Conservation (phyloP, 2,888 invertebrate genomes). For the Latrodectus hesperus region DNA sequence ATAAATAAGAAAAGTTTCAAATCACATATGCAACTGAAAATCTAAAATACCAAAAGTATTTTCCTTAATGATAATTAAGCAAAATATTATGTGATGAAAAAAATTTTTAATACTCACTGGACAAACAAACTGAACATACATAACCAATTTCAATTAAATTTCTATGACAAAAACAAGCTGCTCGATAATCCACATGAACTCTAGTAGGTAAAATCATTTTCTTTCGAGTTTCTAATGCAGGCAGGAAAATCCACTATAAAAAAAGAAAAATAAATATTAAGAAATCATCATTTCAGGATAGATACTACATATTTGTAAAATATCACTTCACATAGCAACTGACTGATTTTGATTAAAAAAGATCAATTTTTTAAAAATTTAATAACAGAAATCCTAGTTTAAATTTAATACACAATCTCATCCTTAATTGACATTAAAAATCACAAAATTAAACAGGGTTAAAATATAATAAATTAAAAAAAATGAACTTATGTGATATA, state of each 20-base stretch:
- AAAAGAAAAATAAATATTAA: constrained; percentile 11
- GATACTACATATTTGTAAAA: no score
- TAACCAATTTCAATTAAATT: constrained; percentile 96
- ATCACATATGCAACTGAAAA: neutral
- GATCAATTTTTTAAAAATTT: no score
- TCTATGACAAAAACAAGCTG: constrained; percentile 98
- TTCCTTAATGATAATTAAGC: neutral
- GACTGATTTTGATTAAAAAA: no score
- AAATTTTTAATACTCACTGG: constrained; percentile 81
- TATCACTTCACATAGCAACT: no score
- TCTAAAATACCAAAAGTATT: no score
- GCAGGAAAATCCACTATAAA: constrained; percentile 89
- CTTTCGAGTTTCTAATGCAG: constrained; percentile 80
- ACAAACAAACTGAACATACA: constrained; percentile 97
- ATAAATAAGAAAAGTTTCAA: neutral
- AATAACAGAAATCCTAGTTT: no score
- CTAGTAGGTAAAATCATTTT: constrained; percentile 91
- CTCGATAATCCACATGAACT: constrained; percentile 94
- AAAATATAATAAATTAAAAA: no score
- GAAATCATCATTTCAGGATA: no score
- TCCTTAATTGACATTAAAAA: no score
- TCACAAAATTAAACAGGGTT: no score
- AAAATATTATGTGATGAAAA: neutral
- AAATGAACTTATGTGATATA: no score
- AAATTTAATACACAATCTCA: no score